Percentiles rank a stretch among this genome's conserved stretches.
Conservation (phyloP, 2,888 invertebrate species). For the Stomorhina lunata region DNA sequence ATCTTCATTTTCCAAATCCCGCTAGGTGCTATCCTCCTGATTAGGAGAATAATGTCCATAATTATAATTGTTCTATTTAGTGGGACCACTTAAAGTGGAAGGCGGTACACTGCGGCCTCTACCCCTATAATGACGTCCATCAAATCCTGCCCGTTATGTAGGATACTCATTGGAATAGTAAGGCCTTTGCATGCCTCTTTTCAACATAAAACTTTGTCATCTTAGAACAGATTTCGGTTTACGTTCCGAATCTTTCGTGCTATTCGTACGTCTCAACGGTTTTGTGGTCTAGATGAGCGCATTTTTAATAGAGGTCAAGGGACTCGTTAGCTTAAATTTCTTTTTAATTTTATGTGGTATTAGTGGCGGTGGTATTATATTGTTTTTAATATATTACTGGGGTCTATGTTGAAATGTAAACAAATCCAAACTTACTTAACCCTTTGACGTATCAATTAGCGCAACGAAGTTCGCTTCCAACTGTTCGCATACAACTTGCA, state of each 20-base stretch:
- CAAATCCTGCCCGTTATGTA: constrained; percentile 76
- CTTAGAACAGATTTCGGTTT: constrained; percentile 74
- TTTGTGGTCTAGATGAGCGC: constrained; percentile 78
- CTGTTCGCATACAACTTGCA: too few relatives aligned
- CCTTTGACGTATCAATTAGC: too few relatives aligned
- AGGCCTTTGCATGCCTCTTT: constrained; percentile 76
- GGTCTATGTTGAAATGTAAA: too few relatives aligned
- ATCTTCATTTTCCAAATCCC: constrained; percentile 78
- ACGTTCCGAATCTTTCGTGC: constrained; percentile 79
- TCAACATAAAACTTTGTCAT: constrained; percentile 79
- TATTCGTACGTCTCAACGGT: constrained; percentile 78
- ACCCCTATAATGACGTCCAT: constrained; percentile 69
- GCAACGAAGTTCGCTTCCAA: too few relatives aligned
- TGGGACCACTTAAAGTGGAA: constrained; percentile 55
- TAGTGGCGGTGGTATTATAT: constrained; percentile 72
- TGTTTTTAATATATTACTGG: constrained; percentile 74
- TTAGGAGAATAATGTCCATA: constrained; percentile 63
- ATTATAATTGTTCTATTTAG: constrained; percentile 67
- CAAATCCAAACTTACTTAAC: too few relatives aligned
- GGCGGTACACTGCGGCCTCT: constrained; percentile 66
- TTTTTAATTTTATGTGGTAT: constrained; percentile 77
- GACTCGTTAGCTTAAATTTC: constrained; percentile 79
- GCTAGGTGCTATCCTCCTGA: constrained; percentile 78
- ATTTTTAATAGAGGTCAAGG: constrained; percentile 78
- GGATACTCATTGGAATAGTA: constrained; percentile 79